Evolutionary conservation across 1,140 invertebrate genomes (phyloP).

Genomic region (Euura lappo): DNA sequence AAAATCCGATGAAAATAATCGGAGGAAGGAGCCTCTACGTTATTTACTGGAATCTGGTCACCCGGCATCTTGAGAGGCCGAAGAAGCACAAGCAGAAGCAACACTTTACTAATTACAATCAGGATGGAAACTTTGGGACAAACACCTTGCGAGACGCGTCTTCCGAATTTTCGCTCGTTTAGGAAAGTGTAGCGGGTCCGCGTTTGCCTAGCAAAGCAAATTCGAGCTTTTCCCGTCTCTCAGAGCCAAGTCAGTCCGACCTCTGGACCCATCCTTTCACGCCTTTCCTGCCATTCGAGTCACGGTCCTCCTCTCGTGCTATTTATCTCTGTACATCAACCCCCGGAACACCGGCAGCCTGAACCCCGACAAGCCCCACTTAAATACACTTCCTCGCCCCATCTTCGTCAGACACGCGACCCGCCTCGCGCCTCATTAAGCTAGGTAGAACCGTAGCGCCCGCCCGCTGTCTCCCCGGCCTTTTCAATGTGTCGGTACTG

Average conservation of each 20-base stretch:
- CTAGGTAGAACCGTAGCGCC: background rate
- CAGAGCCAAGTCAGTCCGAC: background rate
- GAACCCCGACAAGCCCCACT: slow-evolving; percentile 2
- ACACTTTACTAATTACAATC: background rate
- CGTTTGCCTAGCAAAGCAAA: background rate
- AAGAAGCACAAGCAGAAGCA: background rate
- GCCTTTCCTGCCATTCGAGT: background rate
- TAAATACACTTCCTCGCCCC: slow-evolving; percentile 1
- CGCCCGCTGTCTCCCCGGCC: background rate
- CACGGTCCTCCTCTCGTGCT: slow-evolving; percentile 4
- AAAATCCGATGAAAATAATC: too few relatives aligned
- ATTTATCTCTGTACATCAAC: slow-evolving; percentile 1
- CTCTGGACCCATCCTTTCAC: background rate
- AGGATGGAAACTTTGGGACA: background rate
- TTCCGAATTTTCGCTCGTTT: background rate
- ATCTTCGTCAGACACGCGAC: background rate
- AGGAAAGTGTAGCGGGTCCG: background rate
- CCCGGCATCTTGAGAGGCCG: too few relatives aligned
- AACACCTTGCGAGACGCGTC: background rate
- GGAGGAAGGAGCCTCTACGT: background rate
- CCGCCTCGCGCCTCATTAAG: slow-evolving; percentile 4
- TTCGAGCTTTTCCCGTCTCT: background rate
- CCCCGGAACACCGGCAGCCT: background rate
- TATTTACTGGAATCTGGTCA: background rate
- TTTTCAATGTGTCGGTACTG: background rate